phyloP scores from a whole-genome alignment of 1,140 invertebrate genomes.

The Steinernema feltiae region DNA sequence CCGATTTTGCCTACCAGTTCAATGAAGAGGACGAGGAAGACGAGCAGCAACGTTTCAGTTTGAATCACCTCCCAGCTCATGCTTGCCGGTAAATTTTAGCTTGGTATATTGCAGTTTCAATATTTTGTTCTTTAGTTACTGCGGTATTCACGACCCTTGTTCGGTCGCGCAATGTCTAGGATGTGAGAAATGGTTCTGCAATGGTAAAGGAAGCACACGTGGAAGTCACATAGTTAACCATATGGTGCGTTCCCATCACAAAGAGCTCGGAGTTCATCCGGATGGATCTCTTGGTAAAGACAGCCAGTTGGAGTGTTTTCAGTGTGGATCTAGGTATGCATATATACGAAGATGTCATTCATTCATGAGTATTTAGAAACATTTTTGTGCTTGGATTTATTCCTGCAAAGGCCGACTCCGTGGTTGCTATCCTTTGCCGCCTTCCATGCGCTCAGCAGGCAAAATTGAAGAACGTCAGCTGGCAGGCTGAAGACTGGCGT shows the following conservation, averaged over 20 bases:
- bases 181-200: conserved; percentile 99
- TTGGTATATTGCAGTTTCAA: too few relatives aligned
- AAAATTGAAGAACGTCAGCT: conserved; percentile 95
- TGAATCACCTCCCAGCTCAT: not conserved
- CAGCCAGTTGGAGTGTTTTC: conserved; percentile 95
- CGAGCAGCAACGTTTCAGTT: too few relatives aligned
- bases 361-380: conserved; percentile 63
- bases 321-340: conserved; percentile 77
- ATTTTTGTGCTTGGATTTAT: conserved; percentile 98
- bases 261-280: conserved; percentile 93
- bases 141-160: conserved; percentile 93
- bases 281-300: conserved; percentile 96
- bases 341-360: not conserved
- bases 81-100: too few relatives aligned
- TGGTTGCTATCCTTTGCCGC: conserved; percentile 90
- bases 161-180: conserved; percentile 96
- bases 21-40: too few relatives aligned
- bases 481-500: conserved; percentile 89
- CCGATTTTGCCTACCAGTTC: too few relatives aligned
- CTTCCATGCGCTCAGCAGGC: conserved; percentile 95
- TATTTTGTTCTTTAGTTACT: too few relatives aligned
- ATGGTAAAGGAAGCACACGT: conserved; percentile 92
- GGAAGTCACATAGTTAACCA: conserved; percentile 98
- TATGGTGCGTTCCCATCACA: conserved; percentile 91
- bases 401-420: conserved; percentile 95